Percentiles rank a stretch among this genome's conserved stretches.
These are phyloP conservation scores for Rotaria macrura DNA, from an alignment of 2,888 invertebrate genomes.

Conservation along the genomic window DNA sequence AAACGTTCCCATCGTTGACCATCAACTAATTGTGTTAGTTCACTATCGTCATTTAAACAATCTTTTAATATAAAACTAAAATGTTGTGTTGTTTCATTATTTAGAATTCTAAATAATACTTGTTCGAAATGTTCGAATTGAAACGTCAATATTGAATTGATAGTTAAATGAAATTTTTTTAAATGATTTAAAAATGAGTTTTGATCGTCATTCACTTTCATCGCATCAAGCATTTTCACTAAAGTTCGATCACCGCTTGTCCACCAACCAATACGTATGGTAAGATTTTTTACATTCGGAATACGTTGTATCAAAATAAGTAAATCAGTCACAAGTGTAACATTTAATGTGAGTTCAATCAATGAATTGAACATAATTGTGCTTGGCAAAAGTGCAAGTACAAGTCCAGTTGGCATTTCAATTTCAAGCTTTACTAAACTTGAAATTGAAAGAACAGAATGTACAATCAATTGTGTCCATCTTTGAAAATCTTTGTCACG, in stretches of 20 bases:
- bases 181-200: not conserved
- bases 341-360: not conserved
- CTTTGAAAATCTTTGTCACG: not conserved
- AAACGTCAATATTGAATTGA: not conserved
- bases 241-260: not conserved
- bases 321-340: not conserved
- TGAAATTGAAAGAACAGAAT: not conserved
- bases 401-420: not conserved
- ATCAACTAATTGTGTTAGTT: not conserved
- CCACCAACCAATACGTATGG: not conserved
- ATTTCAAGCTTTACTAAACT: not conserved
- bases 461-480: not conserved
- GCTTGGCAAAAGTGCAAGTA: not conserved
- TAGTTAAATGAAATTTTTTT: not conserved
- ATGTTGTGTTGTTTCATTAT: not conserved
- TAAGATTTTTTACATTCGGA: not conserved
- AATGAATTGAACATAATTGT: not conserved
- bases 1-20: not conserved
- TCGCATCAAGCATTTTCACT: not conserved
- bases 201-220: not conserved
- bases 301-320: not conserved
- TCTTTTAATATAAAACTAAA: not conserved
- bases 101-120: not conserved
- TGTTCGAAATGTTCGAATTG: not conserved
- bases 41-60: not conserved